Evolutionary conservation across 1,140 invertebrate genomes (phyloP).

Genomic region (Steinernema feltiae): DNA sequence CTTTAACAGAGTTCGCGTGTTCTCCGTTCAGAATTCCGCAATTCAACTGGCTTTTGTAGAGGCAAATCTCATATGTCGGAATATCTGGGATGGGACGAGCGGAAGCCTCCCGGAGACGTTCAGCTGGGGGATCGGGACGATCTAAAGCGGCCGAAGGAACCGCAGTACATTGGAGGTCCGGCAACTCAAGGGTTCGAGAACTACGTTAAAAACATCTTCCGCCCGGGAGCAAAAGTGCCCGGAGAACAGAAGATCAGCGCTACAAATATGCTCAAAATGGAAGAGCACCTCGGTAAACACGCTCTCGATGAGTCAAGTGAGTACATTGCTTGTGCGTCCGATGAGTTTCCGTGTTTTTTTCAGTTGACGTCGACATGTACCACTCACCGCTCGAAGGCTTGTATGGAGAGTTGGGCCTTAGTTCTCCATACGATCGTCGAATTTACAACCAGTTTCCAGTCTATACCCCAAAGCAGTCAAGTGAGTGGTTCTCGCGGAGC

Average conservation of each 20-base stretch:
- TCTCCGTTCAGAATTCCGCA: not conserved
- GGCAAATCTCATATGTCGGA: conserved; percentile 31
- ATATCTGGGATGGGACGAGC: conserved; percentile 35
- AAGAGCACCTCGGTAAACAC: conserved; percentile 26
- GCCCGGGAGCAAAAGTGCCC: conserved; percentile 25
- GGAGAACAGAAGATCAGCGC: conserved; percentile 32
- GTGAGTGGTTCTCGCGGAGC: conserved; percentile 29
- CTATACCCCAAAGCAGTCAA: conserved; percentile 37
- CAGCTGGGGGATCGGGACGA: not conserved
- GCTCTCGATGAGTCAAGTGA: conserved; percentile 34
- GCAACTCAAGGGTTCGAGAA: conserved; percentile 33
- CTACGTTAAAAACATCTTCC: conserved; percentile 40
- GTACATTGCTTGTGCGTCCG: too few species aligned
- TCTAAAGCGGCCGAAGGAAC: conserved; percentile 8
- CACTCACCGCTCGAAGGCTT: conserved; percentile 32
- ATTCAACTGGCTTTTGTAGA: not conserved
- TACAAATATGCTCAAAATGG: conserved; percentile 28
- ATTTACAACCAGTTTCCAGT: conserved; percentile 26
- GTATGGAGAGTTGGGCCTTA: conserved; percentile 34
- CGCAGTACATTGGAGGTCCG: conserved; percentile 23
- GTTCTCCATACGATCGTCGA: conserved; percentile 6
- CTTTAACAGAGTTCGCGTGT: not conserved
- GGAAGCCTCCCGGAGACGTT: conserved; percentile 3
- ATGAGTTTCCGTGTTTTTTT: too few species aligned
- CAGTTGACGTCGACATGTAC: not conserved